Conservation (phyloP, 2,113 vertebrate species). For the Danionella cerebrum region DNA sequence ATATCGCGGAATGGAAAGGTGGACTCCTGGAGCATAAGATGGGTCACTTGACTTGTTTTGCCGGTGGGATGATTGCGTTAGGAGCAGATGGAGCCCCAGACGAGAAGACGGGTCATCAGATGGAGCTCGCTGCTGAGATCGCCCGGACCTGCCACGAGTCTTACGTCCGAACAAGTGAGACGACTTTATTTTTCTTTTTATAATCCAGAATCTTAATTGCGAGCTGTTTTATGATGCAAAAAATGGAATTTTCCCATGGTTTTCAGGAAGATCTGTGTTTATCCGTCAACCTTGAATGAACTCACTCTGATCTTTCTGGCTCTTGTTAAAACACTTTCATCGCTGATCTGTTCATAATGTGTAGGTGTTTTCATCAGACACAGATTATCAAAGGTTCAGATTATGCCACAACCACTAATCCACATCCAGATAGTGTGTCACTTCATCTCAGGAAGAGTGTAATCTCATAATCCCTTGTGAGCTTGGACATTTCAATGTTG, state of each 20-base stretch:
- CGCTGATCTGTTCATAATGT: background rate
- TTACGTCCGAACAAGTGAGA: slow-evolving; percentile 85
- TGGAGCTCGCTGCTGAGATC: slow-evolving; percentile 91
- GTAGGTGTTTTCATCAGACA: background rate
- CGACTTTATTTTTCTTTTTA: background rate
- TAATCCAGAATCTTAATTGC: no score
- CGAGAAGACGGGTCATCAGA: slow-evolving; percentile 82
- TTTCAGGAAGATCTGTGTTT: no score
- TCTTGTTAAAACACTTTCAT: background rate
- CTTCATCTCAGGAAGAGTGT: background rate
- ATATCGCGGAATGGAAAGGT: slow-evolving; percentile 97
- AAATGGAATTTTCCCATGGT: no score
- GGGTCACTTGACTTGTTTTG: slow-evolving; percentile 96
- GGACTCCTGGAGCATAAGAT: slow-evolving; percentile 97
- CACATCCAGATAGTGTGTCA: background rate
- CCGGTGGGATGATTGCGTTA: slow-evolving; percentile 95
- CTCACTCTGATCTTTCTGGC: background rate
- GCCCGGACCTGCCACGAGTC: slow-evolving; percentile 94
- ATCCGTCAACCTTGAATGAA: background rate
- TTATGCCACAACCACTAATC: background rate
- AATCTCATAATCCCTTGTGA: background rate
- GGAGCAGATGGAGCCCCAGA: slow-evolving; percentile 83
- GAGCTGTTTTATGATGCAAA: no score
- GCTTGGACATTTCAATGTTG: background rate
- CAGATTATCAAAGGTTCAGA: slow-evolving; percentile 3